Percentiles rank a stretch among this genome's conserved stretches.
phyloP scores from a whole-genome alignment of 2,113 vertebrate species.

The Tursiops truncatus region DNA sequence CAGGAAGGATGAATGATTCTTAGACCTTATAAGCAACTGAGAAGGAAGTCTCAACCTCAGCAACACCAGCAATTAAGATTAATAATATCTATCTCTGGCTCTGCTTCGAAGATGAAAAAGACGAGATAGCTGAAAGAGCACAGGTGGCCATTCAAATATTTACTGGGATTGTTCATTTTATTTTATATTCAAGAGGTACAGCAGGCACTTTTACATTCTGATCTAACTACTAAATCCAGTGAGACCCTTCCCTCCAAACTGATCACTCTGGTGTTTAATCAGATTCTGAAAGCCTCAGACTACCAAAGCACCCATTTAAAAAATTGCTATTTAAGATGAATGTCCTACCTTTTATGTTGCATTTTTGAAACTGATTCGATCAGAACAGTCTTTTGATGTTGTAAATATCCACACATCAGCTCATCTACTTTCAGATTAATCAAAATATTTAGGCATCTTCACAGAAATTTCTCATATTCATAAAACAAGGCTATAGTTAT shows the following conservation, averaged over 20 bases:
- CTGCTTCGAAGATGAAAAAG: background rate
- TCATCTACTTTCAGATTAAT: slow-evolving; percentile 59
- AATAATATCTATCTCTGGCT: background rate
- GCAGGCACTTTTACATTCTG: background rate
- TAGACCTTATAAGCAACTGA: slow-evolving; percentile 8
- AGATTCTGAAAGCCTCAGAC: slow-evolving; percentile 15
- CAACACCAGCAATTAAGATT: slow-evolving; percentile 39
- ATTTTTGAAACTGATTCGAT: slow-evolving; percentile 37
- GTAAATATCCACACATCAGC: slow-evolving; percentile 51
- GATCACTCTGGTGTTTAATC: background rate
- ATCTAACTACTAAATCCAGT: background rate
- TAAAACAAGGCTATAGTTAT: slow-evolving; percentile 65
- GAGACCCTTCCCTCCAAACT: background rate
- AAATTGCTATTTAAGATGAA: slow-evolving; percentile 1
- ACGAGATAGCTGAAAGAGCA: background rate
- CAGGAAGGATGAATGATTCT: slow-evolving; percentile 47
- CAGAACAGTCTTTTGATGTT: slow-evolving; percentile 43
- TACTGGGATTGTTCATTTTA: background rate
- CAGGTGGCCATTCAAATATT: background rate
- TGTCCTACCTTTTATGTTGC: background rate
- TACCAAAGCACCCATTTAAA: background rate
- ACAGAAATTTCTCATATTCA: slow-evolving; percentile 61
- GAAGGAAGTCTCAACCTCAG: slow-evolving; percentile 11
- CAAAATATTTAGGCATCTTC: slow-evolving; percentile 75
- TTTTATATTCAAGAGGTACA: background rate